These are phyloP conservation scores for Drosophila insularis DNA, from an alignment of 1,140 invertebrate species.

Conservation along the genomic window DNA sequence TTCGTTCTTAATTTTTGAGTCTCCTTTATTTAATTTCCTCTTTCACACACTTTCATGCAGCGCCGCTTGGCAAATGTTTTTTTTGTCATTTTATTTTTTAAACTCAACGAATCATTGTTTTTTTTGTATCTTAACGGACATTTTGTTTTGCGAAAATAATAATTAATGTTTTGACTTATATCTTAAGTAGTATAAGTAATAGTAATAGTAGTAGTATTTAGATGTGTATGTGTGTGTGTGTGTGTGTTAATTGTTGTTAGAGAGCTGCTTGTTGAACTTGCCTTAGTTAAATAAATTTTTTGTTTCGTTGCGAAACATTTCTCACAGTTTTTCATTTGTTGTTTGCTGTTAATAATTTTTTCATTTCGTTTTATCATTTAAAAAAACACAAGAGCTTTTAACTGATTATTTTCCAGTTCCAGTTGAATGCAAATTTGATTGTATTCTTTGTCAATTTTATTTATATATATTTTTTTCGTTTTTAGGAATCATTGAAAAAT, in stretches of 20 bases:
- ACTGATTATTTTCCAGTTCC: slow-evolving; percentile 35
- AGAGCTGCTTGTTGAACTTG: slow-evolving; percentile 47
- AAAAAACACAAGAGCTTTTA: slow-evolving; percentile 44
- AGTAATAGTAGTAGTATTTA: background rate
- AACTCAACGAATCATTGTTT: slow-evolving; percentile 50
- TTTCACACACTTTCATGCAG: slow-evolving; percentile 32
- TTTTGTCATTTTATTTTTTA: background rate
- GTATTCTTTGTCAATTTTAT: slow-evolving; percentile 29
- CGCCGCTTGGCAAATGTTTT: slow-evolving; percentile 32
- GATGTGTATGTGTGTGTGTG: slow-evolving; percentile 24
- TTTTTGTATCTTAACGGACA: slow-evolving; percentile 53
- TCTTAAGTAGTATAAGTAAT: slow-evolving; percentile 25
- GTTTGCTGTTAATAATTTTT: slow-evolving; percentile 38
- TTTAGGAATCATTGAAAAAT: slow-evolving; percentile 63
- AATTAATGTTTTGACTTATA: slow-evolving; percentile 51
- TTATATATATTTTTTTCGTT: no score
- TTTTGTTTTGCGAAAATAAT: slow-evolving; percentile 32
- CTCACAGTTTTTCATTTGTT: slow-evolving; percentile 72
- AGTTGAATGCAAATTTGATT: slow-evolving; percentile 66
- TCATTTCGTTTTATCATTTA: slow-evolving; percentile 26
- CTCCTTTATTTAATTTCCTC: background rate
- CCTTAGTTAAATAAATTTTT: slow-evolving; percentile 62
- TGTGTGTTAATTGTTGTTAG: slow-evolving; percentile 25
- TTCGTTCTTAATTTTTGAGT: slow-evolving; percentile 23
- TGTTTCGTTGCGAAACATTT: slow-evolving; percentile 81